Evolutionary conservation across 1,140 invertebrate species (phyloP), one percentile per base, ranked within the genome.

Genomic region (Magallana gigas): DNA sequence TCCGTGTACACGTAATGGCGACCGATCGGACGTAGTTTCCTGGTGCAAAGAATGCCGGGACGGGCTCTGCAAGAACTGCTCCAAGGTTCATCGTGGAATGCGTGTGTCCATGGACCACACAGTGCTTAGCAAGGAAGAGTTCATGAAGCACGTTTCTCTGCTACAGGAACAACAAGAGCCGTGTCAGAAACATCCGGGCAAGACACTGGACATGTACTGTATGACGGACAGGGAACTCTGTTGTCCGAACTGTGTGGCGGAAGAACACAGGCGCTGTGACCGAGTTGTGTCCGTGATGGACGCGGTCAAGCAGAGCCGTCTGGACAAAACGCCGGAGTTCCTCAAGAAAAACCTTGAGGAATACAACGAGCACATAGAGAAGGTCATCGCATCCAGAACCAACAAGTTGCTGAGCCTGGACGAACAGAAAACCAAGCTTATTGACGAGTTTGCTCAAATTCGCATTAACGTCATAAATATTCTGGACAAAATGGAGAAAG

Each of bases 1-100:
- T 12, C 88, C 88, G 1, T 89, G 88, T 56, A 80, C n/a, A 16
- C 83, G 88, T 23, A 89, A 89, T 58, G 83, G 88, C 12, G 88
- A 89, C 4, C 57, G 59, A 12, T 87, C 88, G 0, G 71, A 14
- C 1, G 85, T 89, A 14, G 36, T 83, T 14, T 89, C 88, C 8
- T 89, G 88, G 88, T 89, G 88, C 48, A 89, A 89, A 57, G 88
- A 89, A 57, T 89, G 88, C 59, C 88, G 88, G 16, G 88, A 89
- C 29, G 88, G 88, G 8, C 57, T 89, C 7, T 89, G 88, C 71
- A 62, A 85, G 36, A 89, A 89, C 14, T 89, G 88, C 23, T 58
- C 88, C 7, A 89, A 89, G 68, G 88, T 89, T 23, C 88, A 89
- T 57, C 86, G 87, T 59, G 88, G 88, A 2, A 89, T 89, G 88